Evolutionary conservation across 2,888 invertebrate genomes (phyloP).

Genomic region (Hecatera dysodea): DNA sequence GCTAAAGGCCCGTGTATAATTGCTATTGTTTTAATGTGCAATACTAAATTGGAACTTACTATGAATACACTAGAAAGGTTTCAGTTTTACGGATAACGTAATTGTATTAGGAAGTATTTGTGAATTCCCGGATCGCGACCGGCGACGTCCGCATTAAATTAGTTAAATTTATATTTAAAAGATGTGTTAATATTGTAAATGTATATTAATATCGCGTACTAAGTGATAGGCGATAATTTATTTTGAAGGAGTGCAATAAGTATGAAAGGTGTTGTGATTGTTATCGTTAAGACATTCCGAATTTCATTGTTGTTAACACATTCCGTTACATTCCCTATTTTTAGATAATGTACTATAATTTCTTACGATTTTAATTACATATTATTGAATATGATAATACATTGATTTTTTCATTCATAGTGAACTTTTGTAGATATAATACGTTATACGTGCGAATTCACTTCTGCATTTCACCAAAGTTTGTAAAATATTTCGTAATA

Average conservation of each 20-base stretch:
- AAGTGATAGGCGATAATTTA: slow-evolving; percentile 88
- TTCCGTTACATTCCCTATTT: slow-evolving; percentile 86
- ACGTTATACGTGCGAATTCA: slow-evolving; percentile 86
- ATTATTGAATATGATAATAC: slow-evolving; percentile 56
- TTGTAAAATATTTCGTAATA: slow-evolving; percentile 90
- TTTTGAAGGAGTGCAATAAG: slow-evolving; percentile 90
- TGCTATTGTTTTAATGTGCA: slow-evolving; percentile 65
- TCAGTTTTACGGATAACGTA: slow-evolving; percentile 74
- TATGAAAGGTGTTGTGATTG: slow-evolving; percentile 89
- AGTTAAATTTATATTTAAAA: slow-evolving; percentile 90
- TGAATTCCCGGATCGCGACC: slow-evolving; percentile 73
- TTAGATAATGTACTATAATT: slow-evolving; percentile 66
- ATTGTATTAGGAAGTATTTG: slow-evolving; percentile 75
- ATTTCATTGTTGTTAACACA: slow-evolving; percentile 85
- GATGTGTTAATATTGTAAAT: slow-evolving; percentile 90
- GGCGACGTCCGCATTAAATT: slow-evolving; percentile 84
- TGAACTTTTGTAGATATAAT: slow-evolving; percentile 82
- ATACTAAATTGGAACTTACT: slow-evolving; percentile 65
- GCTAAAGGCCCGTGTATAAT: slow-evolving; percentile 61
- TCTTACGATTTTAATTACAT: slow-evolving; percentile 63
- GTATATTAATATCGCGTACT: slow-evolving; percentile 86
- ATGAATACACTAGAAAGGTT: slow-evolving; percentile 77
- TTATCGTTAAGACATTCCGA: slow-evolving; percentile 84
- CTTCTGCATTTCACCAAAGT: slow-evolving; percentile 90
- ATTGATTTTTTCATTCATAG: slow-evolving; percentile 72